phyloP scores from a whole-genome alignment of 2,888 invertebrate species.

The Zaprionus bogoriensis region DNA sequence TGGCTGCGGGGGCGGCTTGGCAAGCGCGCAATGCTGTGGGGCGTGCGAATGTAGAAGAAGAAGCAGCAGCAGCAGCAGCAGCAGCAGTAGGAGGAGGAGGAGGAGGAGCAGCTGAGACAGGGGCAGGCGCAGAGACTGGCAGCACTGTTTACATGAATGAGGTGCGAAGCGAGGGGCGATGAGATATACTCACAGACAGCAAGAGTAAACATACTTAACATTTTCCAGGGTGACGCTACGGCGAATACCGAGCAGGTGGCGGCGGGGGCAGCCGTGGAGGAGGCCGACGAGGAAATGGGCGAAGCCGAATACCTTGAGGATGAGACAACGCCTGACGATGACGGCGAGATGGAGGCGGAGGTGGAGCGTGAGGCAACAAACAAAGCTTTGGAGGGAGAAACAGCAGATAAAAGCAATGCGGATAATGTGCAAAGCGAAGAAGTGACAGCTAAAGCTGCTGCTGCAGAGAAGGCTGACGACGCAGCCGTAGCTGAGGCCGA shows the following conservation, averaged over 20 bases:
- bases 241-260: constrained; percentile 9
- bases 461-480: no score
- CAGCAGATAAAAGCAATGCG: constrained; percentile 12
- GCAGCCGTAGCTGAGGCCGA: constrained; percentile 4
- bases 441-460: constrained; percentile 10
- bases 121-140: constrained; percentile 7
- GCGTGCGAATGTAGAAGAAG: constrained; percentile 14
- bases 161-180: constrained; percentile 40
- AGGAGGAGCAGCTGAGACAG: constrained; percentile 1
- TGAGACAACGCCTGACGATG: constrained; percentile 37
- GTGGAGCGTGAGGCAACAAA: no score
- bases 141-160: constrained; percentile 48
- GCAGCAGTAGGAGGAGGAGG: no score
- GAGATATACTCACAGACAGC: no score
- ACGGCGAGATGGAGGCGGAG: constrained; percentile 19
- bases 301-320: constrained; percentile 62
- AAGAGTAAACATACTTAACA: constrained; percentile 29
- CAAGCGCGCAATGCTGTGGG: constrained; percentile 13
- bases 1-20: background rate
- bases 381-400: constrained; percentile 9
- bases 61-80: constrained; percentile 13
- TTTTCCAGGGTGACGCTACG: constrained; percentile 37
- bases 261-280: background rate
- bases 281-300: constrained; percentile 42
- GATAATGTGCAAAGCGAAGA: constrained; percentile 18